Conservation (phyloP, 2,113 vertebrate species). For the Aepyceros melampus region DNA sequence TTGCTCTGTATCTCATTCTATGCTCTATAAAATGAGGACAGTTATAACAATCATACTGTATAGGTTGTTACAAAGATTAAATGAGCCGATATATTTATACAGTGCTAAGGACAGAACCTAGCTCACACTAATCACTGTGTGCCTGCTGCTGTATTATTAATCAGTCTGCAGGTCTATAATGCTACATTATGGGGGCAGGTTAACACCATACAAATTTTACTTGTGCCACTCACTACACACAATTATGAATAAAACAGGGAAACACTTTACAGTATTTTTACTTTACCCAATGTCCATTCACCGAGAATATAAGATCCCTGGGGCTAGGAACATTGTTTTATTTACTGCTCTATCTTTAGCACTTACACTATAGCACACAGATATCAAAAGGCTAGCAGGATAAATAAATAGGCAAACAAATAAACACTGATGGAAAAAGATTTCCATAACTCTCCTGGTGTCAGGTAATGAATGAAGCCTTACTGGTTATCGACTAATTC, state of each 20-base stretch:
- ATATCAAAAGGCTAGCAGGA: not conserved
- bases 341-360: not conserved
- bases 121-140: not conserved
- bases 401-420: not conserved
- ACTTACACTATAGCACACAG: not conserved
- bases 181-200: not conserved
- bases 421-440: not conserved
- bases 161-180: not conserved
- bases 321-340: not conserved
- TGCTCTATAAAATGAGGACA: not conserved
- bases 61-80: not conserved
- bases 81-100: not conserved
- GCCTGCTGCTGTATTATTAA: not conserved
- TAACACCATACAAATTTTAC: not conserved
- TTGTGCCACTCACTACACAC: not conserved
- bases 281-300: not conserved
- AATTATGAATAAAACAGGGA: not conserved
- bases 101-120: not conserved
- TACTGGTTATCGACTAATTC: not conserved
- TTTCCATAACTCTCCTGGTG: not conserved
- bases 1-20: not conserved
- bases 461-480: slow-evolving; percentile 1
- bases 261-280: not conserved
- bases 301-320: not conserved
- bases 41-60: not conserved